Evolutionary conservation across 1,140 invertebrate species (phyloP).

Genomic region (Centruroides vittatus): DNA sequence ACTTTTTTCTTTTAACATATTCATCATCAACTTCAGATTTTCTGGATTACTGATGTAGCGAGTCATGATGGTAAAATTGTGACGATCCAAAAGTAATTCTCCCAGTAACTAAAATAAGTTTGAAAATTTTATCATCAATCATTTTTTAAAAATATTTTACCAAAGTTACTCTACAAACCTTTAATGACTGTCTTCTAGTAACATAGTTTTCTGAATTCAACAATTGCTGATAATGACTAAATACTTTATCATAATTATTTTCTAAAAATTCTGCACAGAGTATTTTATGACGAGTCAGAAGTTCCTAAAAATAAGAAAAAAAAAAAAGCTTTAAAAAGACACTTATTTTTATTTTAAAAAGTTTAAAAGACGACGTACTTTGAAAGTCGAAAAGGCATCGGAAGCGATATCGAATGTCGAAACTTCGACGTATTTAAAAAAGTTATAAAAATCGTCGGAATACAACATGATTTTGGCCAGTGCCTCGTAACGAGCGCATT

Average conservation of each 20-base stretch:
- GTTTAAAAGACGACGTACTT: conserved; percentile 45
- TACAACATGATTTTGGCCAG: conserved; percentile 96
- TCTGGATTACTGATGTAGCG: conserved; percentile 89
- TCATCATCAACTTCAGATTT: conserved; percentile 99
- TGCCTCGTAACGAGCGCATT: conserved; percentile 94
- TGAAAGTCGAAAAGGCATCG: conserved; percentile 99
- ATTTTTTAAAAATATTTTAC: too few species aligned
- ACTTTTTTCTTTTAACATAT: conserved; percentile 98
- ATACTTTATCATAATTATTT: conserved; percentile 96
- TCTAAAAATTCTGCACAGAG: conserved; percentile 97
- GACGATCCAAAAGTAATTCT: conserved; percentile 91
- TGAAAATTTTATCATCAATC: too few species aligned
- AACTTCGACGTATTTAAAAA: conserved; percentile 98
- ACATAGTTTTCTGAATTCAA: conserved; percentile 99
- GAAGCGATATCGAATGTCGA: conserved; percentile 99
- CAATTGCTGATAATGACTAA: conserved; percentile 87
- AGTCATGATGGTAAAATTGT: conserved; percentile 89
- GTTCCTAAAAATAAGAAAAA: conserved; percentile 73
- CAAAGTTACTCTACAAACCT: conserved; percentile 28
- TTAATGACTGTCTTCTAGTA: conserved; percentile 88
- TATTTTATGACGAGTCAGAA: conserved; percentile 96
- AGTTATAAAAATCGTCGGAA: conserved; percentile 97
- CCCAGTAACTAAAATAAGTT: conserved; percentile 53
- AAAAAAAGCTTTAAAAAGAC: not conserved
- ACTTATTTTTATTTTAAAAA: not conserved